Conservation (phyloP, 2,113 vertebrate species). For the Zootoca vivipara region DNA sequence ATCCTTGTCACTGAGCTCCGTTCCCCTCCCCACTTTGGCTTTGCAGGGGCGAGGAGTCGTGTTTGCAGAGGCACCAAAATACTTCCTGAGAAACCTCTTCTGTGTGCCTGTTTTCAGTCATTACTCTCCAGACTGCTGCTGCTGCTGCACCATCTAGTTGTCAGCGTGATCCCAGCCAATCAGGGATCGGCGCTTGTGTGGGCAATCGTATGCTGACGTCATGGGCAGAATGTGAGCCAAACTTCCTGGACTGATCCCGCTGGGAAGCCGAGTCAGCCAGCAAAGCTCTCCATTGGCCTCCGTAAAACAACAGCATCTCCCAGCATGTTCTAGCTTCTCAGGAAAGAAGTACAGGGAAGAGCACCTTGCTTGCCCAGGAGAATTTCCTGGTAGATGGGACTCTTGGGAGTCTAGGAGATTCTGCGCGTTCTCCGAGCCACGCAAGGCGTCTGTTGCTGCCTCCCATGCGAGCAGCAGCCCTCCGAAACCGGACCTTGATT, state of each 20-base stretch:
- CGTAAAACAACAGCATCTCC: not conserved
- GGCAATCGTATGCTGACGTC: not conserved
- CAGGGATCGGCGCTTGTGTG: not conserved
- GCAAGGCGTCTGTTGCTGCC: conserved; percentile 14
- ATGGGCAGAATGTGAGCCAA: no score
- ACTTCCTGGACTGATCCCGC: not conserved
- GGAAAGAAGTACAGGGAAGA: no score
- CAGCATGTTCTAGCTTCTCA: not conserved
- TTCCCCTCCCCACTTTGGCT: not conserved
- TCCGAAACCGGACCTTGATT: conserved; percentile 12
- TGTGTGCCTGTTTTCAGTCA: not conserved
- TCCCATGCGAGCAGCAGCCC: not conserved
- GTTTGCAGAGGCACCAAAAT: not conserved
- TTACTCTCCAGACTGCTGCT: not conserved
- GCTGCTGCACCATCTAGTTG: not conserved
- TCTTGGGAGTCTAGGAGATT: not conserved
- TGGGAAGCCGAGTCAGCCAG: not conserved
- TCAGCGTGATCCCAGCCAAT: not conserved
- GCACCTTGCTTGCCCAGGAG: not conserved
- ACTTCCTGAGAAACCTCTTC: not conserved
- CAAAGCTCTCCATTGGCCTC: not conserved
- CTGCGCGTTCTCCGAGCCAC: not conserved
- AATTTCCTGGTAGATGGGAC: not conserved
- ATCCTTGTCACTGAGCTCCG: no score
- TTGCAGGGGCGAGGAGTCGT: not conserved